Conservation (phyloP, 2,888 invertebrate species). For the Trimorus sp. region DNA sequence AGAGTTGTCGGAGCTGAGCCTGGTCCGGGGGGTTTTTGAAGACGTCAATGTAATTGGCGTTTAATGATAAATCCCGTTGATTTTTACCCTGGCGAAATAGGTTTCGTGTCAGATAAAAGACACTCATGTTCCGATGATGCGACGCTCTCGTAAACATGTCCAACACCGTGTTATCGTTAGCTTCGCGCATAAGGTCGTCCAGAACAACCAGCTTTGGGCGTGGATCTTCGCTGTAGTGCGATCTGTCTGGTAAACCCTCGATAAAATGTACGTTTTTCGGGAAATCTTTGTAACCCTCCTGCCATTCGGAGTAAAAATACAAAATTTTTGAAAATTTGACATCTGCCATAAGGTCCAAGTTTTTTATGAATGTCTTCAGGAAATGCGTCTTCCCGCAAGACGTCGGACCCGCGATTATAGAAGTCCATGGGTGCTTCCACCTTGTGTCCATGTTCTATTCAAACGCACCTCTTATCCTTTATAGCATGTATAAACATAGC, state of each 20-base stretch:
- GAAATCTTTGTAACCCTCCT: conserved; percentile 35
- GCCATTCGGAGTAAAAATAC: too few relatives aligned
- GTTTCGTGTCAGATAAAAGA: conserved; percentile 7
- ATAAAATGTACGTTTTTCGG: conserved; percentile 40
- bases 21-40: not conserved
- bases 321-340: conserved; percentile 43
- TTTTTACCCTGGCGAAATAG: not conserved
- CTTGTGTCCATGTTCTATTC: too few relatives aligned
- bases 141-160: conserved; percentile 67
- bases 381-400: conserved; percentile 45
- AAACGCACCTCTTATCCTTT: too few relatives aligned
- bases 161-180: conserved; percentile 30
- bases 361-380: conserved; percentile 32
- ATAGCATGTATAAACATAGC: too few relatives aligned
- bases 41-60: not conserved
- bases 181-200: too few relatives aligned
- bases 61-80: not conserved
- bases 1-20: not conserved
- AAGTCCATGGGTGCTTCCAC: too few relatives aligned
- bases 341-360: not conserved
- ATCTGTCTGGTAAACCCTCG: too few relatives aligned
- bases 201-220: conserved; percentile 25
- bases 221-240: conserved; percentile 36
- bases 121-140: conserved; percentile 56
- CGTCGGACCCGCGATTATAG: too few relatives aligned